Conservation (phyloP, 2,113 vertebrate genomes). For the Tor tambroides region DNA sequence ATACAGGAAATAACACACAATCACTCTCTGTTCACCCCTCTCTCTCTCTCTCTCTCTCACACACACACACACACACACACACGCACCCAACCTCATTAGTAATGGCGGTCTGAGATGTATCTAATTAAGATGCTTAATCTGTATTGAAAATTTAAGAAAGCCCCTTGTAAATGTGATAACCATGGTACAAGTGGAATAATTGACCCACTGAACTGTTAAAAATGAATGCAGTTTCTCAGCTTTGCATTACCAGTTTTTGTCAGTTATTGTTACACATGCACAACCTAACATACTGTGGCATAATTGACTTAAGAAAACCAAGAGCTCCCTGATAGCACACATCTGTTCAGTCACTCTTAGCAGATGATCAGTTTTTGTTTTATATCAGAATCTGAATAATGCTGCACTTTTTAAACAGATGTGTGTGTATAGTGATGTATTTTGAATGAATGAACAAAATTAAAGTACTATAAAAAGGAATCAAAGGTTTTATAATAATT, state of each 20-base stretch:
- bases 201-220: background rate
- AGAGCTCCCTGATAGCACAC: background rate
- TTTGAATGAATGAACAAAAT: background rate
- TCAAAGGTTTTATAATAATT: background rate
- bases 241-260: background rate
- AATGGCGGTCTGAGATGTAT: background rate
- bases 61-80: background rate
- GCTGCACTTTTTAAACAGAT: background rate
- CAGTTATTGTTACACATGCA: background rate
- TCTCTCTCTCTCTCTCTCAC: background rate
- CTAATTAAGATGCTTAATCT: background rate
- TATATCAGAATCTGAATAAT: background rate
- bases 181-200: background rate
- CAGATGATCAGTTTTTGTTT: too few relatives aligned
- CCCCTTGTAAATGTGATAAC: background rate
- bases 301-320: background rate
- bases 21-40: background rate
- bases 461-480: background rate
- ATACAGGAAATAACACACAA: background rate
- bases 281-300: background rate
- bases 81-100: too few relatives aligned
- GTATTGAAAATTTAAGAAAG: background rate
- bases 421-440: background rate
- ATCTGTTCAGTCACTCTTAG: background rate
- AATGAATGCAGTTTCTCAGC: background rate